Conservation (phyloP, 1,140 invertebrate genomes). For the Colletes latitarsis region DNA sequence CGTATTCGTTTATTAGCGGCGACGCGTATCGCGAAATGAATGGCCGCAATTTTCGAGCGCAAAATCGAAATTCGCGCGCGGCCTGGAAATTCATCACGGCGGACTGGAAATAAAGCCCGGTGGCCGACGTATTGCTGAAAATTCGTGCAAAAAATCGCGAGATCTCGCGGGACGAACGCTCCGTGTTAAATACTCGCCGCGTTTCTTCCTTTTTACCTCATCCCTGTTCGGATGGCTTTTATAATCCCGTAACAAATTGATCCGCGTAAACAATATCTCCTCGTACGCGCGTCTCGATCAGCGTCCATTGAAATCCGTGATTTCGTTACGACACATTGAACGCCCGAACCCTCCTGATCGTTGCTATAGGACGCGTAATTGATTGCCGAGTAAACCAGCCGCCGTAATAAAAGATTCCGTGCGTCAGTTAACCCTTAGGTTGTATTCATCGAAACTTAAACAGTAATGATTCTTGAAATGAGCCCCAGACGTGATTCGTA, state of each 20-base stretch:
- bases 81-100: slow-evolving; percentile 42
- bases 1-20: slow-evolving; percentile 46
- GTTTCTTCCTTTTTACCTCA: neutral
- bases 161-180: neutral
- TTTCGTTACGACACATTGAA: neutral
- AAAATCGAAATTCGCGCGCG: slow-evolving; percentile 39
- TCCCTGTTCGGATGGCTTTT: neutral
- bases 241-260: neutral
- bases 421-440: no score
- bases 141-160: slow-evolving; percentile 15
- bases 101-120: slow-evolving; percentile 16
- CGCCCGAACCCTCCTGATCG: no score
- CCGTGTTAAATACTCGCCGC: neutral
- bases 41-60: slow-evolving; percentile 41
- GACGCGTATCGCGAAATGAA: slow-evolving; percentile 44
- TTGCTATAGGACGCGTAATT: neutral
- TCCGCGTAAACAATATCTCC: slow-evolving; percentile 7
- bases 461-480: no score
- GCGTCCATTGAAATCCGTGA: neutral
- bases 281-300: neutral
- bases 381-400: neutral
- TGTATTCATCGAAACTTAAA: no score
- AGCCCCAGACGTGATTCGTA: no score
- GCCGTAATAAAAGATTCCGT: neutral
- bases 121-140: slow-evolving; percentile 13